Conservation (phyloP, 1,140 invertebrate species). For the Atta texana region DNA sequence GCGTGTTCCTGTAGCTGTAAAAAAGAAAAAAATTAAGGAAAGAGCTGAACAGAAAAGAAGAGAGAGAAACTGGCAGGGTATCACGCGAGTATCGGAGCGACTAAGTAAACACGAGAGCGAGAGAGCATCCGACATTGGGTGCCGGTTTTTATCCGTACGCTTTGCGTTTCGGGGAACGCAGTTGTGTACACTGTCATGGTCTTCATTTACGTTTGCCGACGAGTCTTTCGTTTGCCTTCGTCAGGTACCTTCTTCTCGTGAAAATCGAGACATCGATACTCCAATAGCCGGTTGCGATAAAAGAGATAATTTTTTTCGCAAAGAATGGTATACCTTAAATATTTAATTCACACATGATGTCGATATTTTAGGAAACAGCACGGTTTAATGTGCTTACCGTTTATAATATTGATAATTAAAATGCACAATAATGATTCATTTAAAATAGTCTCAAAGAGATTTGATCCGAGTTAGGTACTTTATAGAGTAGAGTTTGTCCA, state of each 20-base stretch:
- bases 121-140: constrained; percentile 9
- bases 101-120: constrained; percentile 68
- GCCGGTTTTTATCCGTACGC: constrained; percentile 18
- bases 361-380: no score
- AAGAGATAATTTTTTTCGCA: background rate
- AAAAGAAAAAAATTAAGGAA: background rate
- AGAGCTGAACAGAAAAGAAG: background rate
- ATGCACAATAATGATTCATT: no score
- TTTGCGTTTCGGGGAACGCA: constrained; percentile 63
- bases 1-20: background rate
- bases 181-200: constrained; percentile 69
- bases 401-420: no score
- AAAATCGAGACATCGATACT: constrained; percentile 24
- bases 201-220: constrained; percentile 56
- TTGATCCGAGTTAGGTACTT: no score
- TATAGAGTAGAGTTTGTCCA: no score
- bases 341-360: background rate
- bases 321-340: background rate
- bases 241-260: background rate
- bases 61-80: constrained; percentile 55
- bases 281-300: background rate
- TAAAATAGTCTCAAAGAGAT: no score
- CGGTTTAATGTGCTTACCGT: no score
- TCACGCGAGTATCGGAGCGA: constrained; percentile 46
- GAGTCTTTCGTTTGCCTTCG: constrained; percentile 11